Evolutionary conservation across 2,797 vertebrate species (phyloP).

Genomic region (Xenops minutus): DNA sequence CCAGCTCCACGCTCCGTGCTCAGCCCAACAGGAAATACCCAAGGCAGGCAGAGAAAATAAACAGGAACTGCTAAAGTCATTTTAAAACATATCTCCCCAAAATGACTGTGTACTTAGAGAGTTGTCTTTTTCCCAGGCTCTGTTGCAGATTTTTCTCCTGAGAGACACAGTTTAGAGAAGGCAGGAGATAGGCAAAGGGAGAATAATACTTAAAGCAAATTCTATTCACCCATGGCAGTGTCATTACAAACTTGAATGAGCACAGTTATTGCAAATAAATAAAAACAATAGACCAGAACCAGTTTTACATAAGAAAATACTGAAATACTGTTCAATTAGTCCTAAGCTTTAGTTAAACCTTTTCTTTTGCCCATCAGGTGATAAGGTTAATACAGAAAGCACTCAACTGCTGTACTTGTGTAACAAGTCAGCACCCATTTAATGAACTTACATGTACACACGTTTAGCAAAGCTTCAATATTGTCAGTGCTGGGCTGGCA

Average conservation of each 20-base stretch:
- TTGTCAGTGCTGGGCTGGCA: not conserved
- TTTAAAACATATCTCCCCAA: slow-evolving; percentile 4
- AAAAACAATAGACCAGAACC: slow-evolving; percentile 84
- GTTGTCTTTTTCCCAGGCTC: slow-evolving; percentile 60
- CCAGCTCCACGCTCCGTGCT: not conserved
- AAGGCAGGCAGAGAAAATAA: slow-evolving; percentile 63
- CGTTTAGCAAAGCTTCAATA: slow-evolving; percentile 29
- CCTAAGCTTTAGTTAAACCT: slow-evolving; percentile 74
- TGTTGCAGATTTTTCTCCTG: slow-evolving; percentile 72
- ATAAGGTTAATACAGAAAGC: slow-evolving; percentile 74
- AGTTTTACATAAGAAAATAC: slow-evolving; percentile 81
- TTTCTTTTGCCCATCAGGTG: slow-evolving; percentile 72
- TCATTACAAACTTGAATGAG: slow-evolving; percentile 83
- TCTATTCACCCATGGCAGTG: slow-evolving; percentile 80
- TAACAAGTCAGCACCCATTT: slow-evolving; percentile 43
- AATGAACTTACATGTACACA: slow-evolving; percentile 34
- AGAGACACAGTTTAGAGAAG: slow-evolving; percentile 74
- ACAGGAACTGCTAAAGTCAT: slow-evolving; percentile 68
- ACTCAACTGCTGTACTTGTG: slow-evolving; percentile 63
- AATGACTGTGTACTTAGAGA: slow-evolving; percentile 57
- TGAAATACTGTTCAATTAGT: slow-evolving; percentile 76
- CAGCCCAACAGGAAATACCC: slow-evolving; percentile 11
- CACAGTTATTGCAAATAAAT: slow-evolving; percentile 83
- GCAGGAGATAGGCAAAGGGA: slow-evolving; percentile 57
- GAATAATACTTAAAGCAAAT: slow-evolving; percentile 81